Percentiles rank a stretch among this genome's conserved stretches.
These are phyloP conservation scores for Sinella curviseta DNA, from an alignment of 1,140 invertebrate genomes.

Conservation along the genomic window DNA sequence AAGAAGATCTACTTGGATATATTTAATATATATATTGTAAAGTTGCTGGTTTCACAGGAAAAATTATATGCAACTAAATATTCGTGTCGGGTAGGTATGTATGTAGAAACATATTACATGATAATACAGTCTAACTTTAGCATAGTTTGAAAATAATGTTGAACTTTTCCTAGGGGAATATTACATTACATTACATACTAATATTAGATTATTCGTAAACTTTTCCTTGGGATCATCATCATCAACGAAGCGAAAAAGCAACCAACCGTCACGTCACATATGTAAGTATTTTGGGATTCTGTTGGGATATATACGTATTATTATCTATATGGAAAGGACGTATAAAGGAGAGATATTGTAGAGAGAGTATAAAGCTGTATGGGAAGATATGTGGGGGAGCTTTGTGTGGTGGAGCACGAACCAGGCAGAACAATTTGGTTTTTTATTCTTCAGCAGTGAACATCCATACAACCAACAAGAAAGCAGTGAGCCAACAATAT, in stretches of 20 bases:
- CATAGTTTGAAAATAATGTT: slow-evolving; percentile 20
- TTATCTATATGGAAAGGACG: too few species aligned
- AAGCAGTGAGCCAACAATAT: background rate
- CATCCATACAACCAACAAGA: background rate
- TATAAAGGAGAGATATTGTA: too few species aligned
- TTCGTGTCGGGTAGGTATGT: background rate
- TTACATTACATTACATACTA: slow-evolving; percentile 22
- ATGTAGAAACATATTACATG: background rate
- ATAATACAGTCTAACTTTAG: background rate
- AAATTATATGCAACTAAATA: too few species aligned
- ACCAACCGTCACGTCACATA: background rate
- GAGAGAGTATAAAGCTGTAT: too few species aligned
- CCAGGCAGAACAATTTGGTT: slow-evolving; percentile 8
- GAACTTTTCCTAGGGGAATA: slow-evolving; percentile 19
- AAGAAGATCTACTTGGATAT: background rate
- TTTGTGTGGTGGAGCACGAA: background rate
- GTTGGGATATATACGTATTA: too few species aligned
- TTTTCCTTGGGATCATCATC: slow-evolving; percentile 23
- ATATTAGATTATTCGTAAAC: slow-evolving; percentile 26
- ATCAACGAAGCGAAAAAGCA: slow-evolving; percentile 19
- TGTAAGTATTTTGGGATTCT: too few species aligned
- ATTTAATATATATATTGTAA: too few species aligned
- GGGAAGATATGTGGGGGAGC: slow-evolving; percentile 3
- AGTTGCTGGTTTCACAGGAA: too few species aligned
- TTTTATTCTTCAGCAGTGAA: background rate